phyloP scores from a whole-genome alignment of 2,888 invertebrate species.

The Orthosia cruda region DNA sequence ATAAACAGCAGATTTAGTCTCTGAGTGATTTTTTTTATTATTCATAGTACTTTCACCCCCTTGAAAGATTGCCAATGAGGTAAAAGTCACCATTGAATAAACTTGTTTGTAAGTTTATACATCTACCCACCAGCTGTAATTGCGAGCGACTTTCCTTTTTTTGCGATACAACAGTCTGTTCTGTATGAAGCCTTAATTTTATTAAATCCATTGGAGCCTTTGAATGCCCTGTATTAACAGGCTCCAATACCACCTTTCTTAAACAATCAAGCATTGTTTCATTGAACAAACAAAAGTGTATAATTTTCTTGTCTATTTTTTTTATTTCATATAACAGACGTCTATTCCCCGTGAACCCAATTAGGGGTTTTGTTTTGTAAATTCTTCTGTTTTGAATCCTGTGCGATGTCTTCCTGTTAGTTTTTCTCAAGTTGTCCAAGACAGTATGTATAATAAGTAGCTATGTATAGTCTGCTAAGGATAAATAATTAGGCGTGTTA shows the following conservation, averaged over 20 bases:
- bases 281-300: neutral
- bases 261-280: neutral
- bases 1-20: too few relatives aligned
- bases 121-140: too few relatives aligned
- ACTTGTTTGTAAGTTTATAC: too few relatives aligned
- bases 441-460: too few relatives aligned
- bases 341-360: neutral
- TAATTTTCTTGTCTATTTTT: neutral
- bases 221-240: neutral
- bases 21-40: too few relatives aligned
- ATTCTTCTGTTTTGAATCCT: neutral
- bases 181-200: neutral
- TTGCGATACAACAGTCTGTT: neutral
- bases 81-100: neutral
- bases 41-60: neutral
- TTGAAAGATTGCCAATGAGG: neutral
- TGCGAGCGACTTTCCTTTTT: neutral
- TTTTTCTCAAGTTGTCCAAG: too few relatives aligned
- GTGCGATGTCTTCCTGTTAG: neutral
- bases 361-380: neutral
- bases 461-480: too few relatives aligned
- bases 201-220: neutral
- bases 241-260: neutral
- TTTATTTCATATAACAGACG: neutral
- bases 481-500: too few relatives aligned